Percentiles rank a stretch among this genome's conserved stretches.
Conservation (phyloP, 2,888 invertebrate genomes). For the Pheosia tremula region DNA sequence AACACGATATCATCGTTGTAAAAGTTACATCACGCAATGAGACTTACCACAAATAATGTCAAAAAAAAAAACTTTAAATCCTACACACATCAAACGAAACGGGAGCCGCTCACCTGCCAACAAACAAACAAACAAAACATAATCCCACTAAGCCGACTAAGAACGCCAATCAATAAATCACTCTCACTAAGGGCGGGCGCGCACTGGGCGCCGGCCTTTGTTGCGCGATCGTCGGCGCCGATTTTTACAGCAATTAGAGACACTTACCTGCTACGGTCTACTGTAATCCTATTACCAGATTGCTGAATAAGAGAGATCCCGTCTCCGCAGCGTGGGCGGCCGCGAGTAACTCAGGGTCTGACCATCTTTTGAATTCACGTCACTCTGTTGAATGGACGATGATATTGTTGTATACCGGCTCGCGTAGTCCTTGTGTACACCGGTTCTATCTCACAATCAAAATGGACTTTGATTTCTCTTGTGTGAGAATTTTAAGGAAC, state of each 20-base stretch:
- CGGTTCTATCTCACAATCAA: constrained; percentile 18
- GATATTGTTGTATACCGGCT: constrained; percentile 45
- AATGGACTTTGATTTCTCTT: constrained; percentile 9
- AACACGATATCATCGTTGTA: constrained; percentile 6
- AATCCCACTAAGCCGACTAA: constrained; percentile 71
- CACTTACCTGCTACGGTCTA: constrained; percentile 78
- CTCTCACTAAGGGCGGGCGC: constrained; percentile 69
- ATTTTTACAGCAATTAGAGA: constrained; percentile 83
- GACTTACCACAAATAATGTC: not conserved
- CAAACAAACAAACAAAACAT: constrained; percentile 74
- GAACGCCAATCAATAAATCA: constrained; percentile 80
- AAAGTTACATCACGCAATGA: constrained; percentile 20
- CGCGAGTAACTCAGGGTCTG: constrained; percentile 20
- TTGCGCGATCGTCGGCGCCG: constrained; percentile 70
- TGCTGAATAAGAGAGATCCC: constrained; percentile 44
- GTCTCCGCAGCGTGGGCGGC: constrained; percentile 59
- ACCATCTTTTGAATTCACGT: constrained; percentile 7
- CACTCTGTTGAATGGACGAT: constrained; percentile 43
- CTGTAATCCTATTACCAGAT: constrained; percentile 77
- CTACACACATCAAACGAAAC: constrained; percentile 40
- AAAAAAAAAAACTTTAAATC: not conserved
- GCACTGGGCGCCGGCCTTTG: constrained; percentile 74
- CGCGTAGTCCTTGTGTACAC: constrained; percentile 5
- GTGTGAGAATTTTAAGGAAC: constrained; percentile 12
- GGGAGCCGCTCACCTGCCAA: constrained; percentile 63